Evolutionary conservation across 2,888 invertebrate species (phyloP).

Genomic region (Macrophya alboannulata): DNA sequence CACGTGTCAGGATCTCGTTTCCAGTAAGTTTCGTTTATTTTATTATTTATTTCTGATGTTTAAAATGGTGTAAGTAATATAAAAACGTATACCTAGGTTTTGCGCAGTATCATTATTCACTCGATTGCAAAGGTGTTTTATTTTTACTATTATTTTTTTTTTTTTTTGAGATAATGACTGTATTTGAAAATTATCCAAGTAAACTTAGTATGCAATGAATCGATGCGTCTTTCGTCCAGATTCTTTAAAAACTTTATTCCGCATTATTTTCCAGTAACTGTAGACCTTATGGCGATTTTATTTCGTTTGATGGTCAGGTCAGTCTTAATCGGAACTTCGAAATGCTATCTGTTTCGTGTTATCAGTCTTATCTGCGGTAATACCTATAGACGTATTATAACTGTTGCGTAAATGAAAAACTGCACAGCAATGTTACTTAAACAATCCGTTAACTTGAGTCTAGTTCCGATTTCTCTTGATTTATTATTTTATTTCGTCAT

Average conservation of each 20-base stretch:
- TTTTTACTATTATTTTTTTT: too few relatives aligned
- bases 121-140: neutral
- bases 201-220: neutral
- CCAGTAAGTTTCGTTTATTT: slow-evolving; percentile 57
- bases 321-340: neutral
- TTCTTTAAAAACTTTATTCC: neutral
- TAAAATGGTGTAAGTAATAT: neutral
- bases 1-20: slow-evolving; percentile 61
- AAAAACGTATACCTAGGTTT: neutral
- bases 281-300: neutral
- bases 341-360: slow-evolving; percentile 27
- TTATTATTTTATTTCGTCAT: neutral
- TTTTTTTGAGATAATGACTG: neutral
- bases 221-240: slow-evolving; percentile 35
- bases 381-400: neutral
- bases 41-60: too few relatives aligned
- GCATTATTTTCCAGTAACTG: slow-evolving; percentile 53
- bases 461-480: neutral
- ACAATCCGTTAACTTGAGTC: neutral
- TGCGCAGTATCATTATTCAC: neutral
- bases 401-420: slow-evolving; percentile 21
- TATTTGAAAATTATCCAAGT: neutral
- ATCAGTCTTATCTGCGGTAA: slow-evolving; percentile 40
- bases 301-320: neutral
- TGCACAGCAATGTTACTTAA: neutral